Evolutionary conservation across 2,113 vertebrate species (phyloP).

Genomic region (Bujurquina vittata): DNA sequence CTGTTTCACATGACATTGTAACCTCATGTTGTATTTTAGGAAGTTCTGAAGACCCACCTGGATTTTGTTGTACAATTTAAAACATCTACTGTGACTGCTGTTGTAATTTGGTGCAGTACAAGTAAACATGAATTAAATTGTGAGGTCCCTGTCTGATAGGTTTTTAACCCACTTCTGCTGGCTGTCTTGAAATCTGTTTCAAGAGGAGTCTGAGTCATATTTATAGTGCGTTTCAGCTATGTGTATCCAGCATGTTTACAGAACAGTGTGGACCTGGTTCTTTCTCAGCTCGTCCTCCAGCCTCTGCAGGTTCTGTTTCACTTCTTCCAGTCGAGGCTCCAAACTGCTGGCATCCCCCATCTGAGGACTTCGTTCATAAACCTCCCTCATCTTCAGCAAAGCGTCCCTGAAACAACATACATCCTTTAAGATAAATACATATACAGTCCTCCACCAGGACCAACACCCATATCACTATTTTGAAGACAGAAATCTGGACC

Average conservation of each 20-base stretch:
- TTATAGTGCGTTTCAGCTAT: not conserved
- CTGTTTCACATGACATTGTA: too few relatives aligned
- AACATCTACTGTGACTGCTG: too few relatives aligned
- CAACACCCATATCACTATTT: not conserved
- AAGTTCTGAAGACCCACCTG: too few relatives aligned
- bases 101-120: too few relatives aligned
- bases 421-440: not conserved
- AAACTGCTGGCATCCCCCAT: slow-evolving; percentile 91
- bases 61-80: too few relatives aligned
- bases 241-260: not conserved
- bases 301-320: slow-evolving; percentile 88
- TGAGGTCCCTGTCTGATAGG: not conserved
- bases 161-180: not conserved
- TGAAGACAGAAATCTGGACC: not conserved
- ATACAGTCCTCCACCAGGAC: not conserved
- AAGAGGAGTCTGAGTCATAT: not conserved
- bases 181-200: not conserved
- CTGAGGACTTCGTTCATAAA: slow-evolving; percentile 93
- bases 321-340: slow-evolving; percentile 90
- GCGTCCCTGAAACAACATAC: slow-evolving; percentile 84
- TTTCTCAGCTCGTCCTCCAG: slow-evolving; percentile 88
- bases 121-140: too few relatives aligned
- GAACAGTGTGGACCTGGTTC: slow-evolving; percentile 83
- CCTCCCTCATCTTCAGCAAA: slow-evolving; percentile 92
- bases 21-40: too few relatives aligned